phyloP scores from a whole-genome alignment of 2,797 vertebrate species.

The Gouania willdenowi region DNA sequence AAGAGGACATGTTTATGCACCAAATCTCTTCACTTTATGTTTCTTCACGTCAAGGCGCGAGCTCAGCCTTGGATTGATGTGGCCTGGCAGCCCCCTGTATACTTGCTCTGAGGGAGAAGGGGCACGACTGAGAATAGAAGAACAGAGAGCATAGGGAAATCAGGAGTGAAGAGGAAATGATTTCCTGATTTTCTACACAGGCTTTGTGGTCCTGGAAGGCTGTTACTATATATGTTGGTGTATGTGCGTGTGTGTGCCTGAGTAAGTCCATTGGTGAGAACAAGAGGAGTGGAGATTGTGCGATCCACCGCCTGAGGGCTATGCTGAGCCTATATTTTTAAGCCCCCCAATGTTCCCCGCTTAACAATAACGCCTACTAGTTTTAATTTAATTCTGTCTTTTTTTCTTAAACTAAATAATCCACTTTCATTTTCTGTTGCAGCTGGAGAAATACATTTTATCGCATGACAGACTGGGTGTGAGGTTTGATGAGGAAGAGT shows the following conservation, averaged over 20 bases:
- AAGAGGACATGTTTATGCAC: slow-evolving; percentile 63
- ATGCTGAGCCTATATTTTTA: slow-evolving; percentile 66
- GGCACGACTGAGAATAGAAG: slow-evolving; percentile 37
- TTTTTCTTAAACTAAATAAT: slow-evolving; percentile 58
- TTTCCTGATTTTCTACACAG: slow-evolving; percentile 65
- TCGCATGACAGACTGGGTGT: slow-evolving; percentile 49
- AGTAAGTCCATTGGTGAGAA: slow-evolving; percentile 66
- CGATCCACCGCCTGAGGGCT: slow-evolving; percentile 65
- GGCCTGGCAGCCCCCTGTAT: slow-evolving; percentile 58
- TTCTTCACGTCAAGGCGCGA: slow-evolving; percentile 55
- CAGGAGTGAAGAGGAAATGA: slow-evolving; percentile 58
- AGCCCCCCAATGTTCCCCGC: slow-evolving; percentile 63
- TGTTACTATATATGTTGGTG: slow-evolving; percentile 36
- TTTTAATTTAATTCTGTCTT: slow-evolving; percentile 71
- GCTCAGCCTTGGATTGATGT: slow-evolving; percentile 62
- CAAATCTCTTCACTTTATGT: slow-evolving; percentile 66
- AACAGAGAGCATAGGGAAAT: slow-evolving; percentile 27
- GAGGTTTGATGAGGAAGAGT: slow-evolving; percentile 40
- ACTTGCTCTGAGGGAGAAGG: slow-evolving; percentile 59
- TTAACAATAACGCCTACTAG: slow-evolving; percentile 73
- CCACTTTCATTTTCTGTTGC: slow-evolving; percentile 62
- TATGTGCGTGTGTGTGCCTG: slow-evolving; percentile 28
- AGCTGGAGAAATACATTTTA: slow-evolving; percentile 64
- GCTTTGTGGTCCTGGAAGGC: slow-evolving; percentile 68
- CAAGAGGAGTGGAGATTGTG: slow-evolving; percentile 63